These are phyloP conservation scores for Cheilosia scutellata DNA, from an alignment of 2,888 invertebrate species.

Conservation along the genomic window DNA sequence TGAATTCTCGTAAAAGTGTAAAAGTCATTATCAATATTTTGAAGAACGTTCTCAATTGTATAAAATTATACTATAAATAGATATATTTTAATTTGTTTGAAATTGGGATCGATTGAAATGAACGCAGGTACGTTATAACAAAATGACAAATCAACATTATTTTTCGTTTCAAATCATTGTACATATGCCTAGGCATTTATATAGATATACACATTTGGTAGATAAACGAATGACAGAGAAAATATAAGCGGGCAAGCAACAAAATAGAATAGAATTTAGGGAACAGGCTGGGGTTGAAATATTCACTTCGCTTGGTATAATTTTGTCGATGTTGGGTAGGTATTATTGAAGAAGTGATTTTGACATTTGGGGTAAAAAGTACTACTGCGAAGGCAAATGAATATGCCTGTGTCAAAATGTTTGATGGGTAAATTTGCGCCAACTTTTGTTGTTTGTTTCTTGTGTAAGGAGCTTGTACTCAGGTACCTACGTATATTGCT, in stretches of 20 bases:
- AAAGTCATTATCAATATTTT: neutral
- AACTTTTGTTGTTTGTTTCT: neutral
- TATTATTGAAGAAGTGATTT: neutral
- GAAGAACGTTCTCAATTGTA: neutral
- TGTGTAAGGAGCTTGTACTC: too few relatives aligned
- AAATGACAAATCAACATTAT: slow-evolving; percentile 29
- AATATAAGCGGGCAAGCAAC: neutral
- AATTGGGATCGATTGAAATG: slow-evolving; percentile 32
- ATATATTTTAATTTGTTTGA: neutral
- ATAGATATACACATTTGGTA: neutral
- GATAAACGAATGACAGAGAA: slow-evolving; percentile 21
- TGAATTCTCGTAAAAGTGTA: neutral
- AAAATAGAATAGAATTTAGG: neutral
- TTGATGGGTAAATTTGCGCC: neutral
- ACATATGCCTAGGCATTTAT: neutral
- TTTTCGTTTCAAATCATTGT: neutral
- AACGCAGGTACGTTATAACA: slow-evolving; percentile 42
- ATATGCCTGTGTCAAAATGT: neutral
- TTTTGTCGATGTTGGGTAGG: neutral
- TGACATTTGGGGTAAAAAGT: neutral
- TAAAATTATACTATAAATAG: neutral
- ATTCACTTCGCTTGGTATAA: neutral
- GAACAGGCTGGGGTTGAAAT: neutral
- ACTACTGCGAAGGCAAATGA: neutral
- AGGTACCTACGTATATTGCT: too few relatives aligned